Evolutionary conservation across 2,797 vertebrate species (phyloP), one percentile per base, ranked within the genome.

Genomic region (Gastrophryne carolinensis): DNA sequence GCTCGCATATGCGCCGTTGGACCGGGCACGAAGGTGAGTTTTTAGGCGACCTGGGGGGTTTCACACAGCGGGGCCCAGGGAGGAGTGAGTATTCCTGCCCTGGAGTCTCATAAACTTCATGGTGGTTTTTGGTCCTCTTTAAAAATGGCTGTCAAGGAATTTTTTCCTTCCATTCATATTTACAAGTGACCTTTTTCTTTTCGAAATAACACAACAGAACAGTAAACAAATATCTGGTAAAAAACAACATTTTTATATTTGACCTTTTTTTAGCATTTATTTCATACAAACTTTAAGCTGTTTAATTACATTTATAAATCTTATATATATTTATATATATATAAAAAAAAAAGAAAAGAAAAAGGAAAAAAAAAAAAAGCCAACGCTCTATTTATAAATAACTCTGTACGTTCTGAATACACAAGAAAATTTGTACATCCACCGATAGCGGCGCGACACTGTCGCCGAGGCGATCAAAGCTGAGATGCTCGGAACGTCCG

Each of bases 341-440:
- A 77, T 80, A 79, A 83, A 86, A 82, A 84, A 85, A 65, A 79
- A 83, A 86, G 82, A 84, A 85, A 65, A 39, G 80, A n/a, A n/a
- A n/a, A n/a, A n/a, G 83, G 79, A 83, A 83, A 82, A 61, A 44
- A 34, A 39, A 62, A 35, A 57, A 83, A 71, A 88, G 80, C 80
- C 24, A 39, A 49, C 83, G 89, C 89, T 90, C 92, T 92, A 90
- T 92, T 96, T 90, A 97, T 98, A 99, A 98, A 98, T 97, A 98
- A 90, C 93, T 93, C 93, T 92, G 92, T 94, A 92, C 91, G 94
- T 95, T 94, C 92, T 87, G 90, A 91, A 89, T 94, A 96, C 89
- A 94, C 95, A 93, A 91, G 90, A 92, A 89, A 94, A 92, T 93
- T 95, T 95, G 89, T 97, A 98, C 95, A 97, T 88, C 92, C 93